Conservation (phyloP, 2,888 invertebrate genomes). For the Shargacucullia verbasci region DNA sequence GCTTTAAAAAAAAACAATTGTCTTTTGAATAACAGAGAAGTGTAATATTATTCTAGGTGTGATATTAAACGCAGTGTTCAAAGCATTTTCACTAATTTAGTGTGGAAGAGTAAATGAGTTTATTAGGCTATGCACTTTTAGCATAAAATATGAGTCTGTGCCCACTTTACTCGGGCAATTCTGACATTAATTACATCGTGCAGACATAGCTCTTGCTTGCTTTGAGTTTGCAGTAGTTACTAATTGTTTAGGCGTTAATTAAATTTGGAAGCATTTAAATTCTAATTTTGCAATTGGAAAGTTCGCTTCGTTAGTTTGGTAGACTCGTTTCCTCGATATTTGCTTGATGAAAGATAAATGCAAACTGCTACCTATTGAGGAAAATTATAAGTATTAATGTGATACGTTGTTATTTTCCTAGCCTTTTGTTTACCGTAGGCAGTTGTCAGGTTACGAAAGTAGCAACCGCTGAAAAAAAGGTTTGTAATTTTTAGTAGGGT, state of each 20-base stretch:
- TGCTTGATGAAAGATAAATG: conserved; percentile 16
- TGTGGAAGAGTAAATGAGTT: conserved; percentile 25
- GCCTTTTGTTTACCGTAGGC: too few relatives aligned
- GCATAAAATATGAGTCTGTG: conserved; percentile 32
- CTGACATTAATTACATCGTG: conserved; percentile 29
- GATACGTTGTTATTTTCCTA: too few relatives aligned
- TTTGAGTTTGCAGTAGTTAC: conserved; percentile 16
- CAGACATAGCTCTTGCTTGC: conserved; percentile 22
- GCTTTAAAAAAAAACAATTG: too few relatives aligned
- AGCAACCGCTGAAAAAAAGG: too few relatives aligned
- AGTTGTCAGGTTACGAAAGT: too few relatives aligned
- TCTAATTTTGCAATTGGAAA: conserved; percentile 33
- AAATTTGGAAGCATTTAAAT: conserved; percentile 26
- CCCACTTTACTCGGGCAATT: conserved; percentile 1
- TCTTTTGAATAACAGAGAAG: not conserved
- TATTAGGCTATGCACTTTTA: conserved; percentile 32
- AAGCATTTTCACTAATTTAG: conserved; percentile 16
- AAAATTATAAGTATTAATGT: too few relatives aligned
- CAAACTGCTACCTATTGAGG: not conserved
- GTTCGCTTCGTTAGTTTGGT: conserved; percentile 27
- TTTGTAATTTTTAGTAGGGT: too few relatives aligned
- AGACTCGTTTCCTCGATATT: conserved; percentile 6
- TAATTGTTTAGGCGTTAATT: conserved; percentile 33
- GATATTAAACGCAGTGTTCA: conserved; percentile 1
- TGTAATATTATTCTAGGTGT: not conserved